Evolutionary conservation across 2,113 vertebrate genomes (phyloP).

Genomic region (Rostratula benghalensis): DNA sequence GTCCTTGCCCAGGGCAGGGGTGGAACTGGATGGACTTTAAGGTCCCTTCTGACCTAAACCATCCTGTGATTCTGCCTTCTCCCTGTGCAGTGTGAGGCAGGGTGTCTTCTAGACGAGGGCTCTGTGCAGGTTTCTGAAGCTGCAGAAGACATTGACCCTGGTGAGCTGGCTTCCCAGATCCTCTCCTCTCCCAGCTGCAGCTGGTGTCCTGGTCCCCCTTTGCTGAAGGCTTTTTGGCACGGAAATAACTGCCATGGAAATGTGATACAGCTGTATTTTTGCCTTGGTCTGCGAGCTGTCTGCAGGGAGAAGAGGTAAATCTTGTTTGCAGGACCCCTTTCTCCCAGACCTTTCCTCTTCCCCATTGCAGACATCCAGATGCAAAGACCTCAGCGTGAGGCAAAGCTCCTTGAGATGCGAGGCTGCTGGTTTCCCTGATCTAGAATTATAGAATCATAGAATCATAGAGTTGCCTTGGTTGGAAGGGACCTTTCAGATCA

Average conservation of each 20-base stretch:
- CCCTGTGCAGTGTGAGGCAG: neutral
- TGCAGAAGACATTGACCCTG: neutral
- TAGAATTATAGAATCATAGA: too few species aligned
- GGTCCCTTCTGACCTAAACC: neutral
- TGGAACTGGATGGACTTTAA: neutral
- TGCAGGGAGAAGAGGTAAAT: neutral
- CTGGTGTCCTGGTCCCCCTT: neutral
- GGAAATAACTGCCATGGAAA: neutral
- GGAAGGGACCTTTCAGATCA: too few species aligned
- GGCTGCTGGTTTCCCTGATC: neutral
- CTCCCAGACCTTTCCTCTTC: neutral
- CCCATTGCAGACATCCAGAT: fast-evolving
- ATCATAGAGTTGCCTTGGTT: too few species aligned
- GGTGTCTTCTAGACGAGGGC: fast-evolving
- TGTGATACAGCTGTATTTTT: neutral
- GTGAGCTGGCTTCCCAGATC: neutral
- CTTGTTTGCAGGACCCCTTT: neutral
- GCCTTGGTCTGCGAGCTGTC: neutral
- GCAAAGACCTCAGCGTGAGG: neutral
- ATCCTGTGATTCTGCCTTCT: neutral
- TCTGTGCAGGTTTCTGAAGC: neutral
- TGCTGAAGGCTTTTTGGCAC: neutral
- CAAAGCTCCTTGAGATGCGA: neutral
- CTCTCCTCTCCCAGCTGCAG: neutral
- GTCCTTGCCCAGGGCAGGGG: too few species aligned